phyloP scores from a whole-genome alignment of 2,888 invertebrate genomes.

The Zygogramma bicolorata region DNA sequence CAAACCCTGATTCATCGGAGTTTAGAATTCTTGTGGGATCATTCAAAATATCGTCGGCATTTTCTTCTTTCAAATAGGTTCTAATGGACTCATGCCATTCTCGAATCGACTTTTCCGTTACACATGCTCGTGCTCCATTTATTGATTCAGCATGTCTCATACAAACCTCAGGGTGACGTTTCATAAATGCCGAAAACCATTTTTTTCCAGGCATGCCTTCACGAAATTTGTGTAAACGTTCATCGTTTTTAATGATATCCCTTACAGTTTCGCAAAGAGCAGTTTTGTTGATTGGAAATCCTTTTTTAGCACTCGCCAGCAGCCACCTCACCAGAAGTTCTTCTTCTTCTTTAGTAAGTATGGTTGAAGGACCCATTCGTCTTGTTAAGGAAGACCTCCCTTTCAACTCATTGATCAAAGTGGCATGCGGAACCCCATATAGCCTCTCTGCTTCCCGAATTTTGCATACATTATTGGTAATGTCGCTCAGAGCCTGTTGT shows the following conservation, averaged over 20 bases:
- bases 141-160: constrained; percentile 35
- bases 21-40: constrained; percentile 41
- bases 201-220: constrained; percentile 37
- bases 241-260: constrained; percentile 39
- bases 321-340: constrained; percentile 34
- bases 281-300: constrained; percentile 39
- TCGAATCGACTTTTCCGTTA: constrained; percentile 31
- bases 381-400: constrained; percentile 29
- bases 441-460: not conserved
- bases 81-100: constrained; percentile 28
- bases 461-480: too few species aligned
- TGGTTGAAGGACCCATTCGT: constrained; percentile 36
- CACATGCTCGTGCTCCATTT: constrained; percentile 32
- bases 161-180: constrained; percentile 34
- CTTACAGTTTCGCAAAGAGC: constrained; percentile 39
- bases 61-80: constrained; percentile 28
- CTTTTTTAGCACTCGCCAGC: constrained; percentile 34
- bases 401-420: constrained; percentile 39
- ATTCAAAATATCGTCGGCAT: constrained; percentile 36
- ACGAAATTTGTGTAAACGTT: constrained; percentile 33
- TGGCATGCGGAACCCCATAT: too few species aligned
- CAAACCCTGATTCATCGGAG: constrained; percentile 37
- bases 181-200: constrained; percentile 40
- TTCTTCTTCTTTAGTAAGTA: constrained; percentile 34
- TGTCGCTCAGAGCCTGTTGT: too few species aligned